Evolutionary conservation across 1,140 invertebrate species (phyloP), one percentile per base, ranked within the genome.

Genomic region (Drosophila cardini): DNA sequence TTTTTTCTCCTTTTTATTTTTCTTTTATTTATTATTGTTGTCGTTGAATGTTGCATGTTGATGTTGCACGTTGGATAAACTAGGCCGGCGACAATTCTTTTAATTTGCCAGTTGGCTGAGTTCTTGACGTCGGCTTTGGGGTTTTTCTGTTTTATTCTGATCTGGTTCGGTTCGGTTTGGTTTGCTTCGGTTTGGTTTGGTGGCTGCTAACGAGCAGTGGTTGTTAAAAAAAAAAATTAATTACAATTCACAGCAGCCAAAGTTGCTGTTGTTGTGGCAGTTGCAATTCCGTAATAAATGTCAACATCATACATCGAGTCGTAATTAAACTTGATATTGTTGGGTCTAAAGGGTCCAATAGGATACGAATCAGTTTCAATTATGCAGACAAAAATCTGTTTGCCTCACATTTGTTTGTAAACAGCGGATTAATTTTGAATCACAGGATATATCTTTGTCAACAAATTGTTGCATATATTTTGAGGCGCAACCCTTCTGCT

Each of bases 401-500:
- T 26, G 16, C n/a, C 26, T 3, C 70, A 72, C 63, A 67, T 69
- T 58, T 72, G 76, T 84, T 58, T 70, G 76, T 84, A 84, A 84
- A 84, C 72, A 84, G 80, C 68, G 69, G 83, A 86, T 86, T 79
- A 87, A 86, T 87, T 79, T 86, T 79, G 72, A 89, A 87, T 87
- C 83, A 87, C 76, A 87, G 76, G 36, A 79, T 64, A 79, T 64
- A 80, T 80, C 85, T 86, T 79, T 82, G 84, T 72, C 76, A 84
- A 84, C 84, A 84, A 89, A 84, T 89, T 87, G 80, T 80, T 87
- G 84, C 84, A 87, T 87, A 87, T 89, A 89, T 89, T 89, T 80
- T 70, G 72, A 58, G 46, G 15, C 16, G 40, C 52, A 43, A 26
- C 15, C 32, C 15, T 34, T 77, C 70, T 57, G 32, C 57, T 45